Percentiles rank a stretch among this genome's conserved stretches.
phyloP scores from a whole-genome alignment of 2,113 vertebrate species.

The Phrynocephalus versicolor region DNA sequence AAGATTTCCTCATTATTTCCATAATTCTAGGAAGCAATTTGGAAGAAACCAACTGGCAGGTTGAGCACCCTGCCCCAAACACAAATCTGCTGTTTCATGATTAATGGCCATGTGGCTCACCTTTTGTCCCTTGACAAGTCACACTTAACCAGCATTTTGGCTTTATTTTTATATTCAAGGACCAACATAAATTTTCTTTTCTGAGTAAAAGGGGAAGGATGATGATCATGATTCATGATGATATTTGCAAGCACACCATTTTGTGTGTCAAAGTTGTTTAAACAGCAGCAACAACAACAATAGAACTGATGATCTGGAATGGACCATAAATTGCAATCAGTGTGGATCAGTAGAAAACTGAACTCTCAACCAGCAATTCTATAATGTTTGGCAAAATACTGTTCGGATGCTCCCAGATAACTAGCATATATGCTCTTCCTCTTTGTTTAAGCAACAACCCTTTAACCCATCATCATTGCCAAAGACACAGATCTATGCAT shows the following conservation, averaged over 20 bases:
- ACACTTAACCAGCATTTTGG: constrained; percentile 33
- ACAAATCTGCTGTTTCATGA: constrained; percentile 46
- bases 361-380: background rate
- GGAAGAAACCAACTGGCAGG: constrained; percentile 36
- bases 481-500: no score
- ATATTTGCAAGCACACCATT: background rate
- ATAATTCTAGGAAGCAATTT: constrained; percentile 56
- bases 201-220: background rate
- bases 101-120: constrained; percentile 46
- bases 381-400: no score
- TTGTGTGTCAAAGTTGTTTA: background rate
- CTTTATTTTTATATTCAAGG: background rate
- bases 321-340: background rate
- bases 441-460: no score
- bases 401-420: no score
- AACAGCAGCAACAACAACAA: background rate
- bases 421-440: no score
- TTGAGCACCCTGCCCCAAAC: constrained; percentile 39
- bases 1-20: constrained; percentile 53
- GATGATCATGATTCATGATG: no score
- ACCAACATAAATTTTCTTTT: background rate
- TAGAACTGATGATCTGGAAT: no score
- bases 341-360: no score
- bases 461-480: no score
- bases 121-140: constrained; percentile 34